Conservation (phyloP, 2,113 vertebrate species). For the Eubucco bourcierii region DNA sequence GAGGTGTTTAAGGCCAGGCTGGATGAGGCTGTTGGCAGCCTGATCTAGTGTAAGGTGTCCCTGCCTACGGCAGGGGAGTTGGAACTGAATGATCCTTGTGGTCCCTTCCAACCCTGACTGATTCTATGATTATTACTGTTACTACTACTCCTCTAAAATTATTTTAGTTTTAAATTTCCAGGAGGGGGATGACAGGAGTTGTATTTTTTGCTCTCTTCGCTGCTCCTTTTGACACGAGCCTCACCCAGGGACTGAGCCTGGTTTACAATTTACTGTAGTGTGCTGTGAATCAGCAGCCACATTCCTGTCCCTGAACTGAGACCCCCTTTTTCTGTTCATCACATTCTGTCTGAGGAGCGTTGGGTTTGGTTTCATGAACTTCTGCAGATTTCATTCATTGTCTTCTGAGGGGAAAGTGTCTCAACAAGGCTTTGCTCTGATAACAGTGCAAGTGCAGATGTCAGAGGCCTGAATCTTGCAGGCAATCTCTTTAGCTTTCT, state of each 20-base stretch:
- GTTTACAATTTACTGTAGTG: background rate
- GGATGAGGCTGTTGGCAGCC: no score
- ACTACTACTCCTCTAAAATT: background rate
- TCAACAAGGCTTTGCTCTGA: background rate
- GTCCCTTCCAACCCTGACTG: no score
- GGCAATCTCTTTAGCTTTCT: background rate
- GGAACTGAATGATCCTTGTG: no score
- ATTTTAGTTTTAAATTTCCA: background rate
- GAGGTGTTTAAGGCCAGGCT: no score
- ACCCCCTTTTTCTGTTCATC: background rate
- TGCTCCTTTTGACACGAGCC: background rate
- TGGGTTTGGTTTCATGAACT: background rate
- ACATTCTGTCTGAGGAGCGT: accelerated
- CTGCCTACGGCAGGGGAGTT: no score
- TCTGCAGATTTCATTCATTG: background rate
- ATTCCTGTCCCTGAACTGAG: background rate
- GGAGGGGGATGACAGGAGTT: background rate
- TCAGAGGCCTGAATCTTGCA: background rate
- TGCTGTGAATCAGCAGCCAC: background rate
- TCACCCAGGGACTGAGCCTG: background rate
- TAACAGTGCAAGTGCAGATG: background rate
- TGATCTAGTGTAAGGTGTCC: no score
- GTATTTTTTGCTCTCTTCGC: background rate
- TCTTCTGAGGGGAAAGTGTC: background rate
- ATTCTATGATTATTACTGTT: background rate